Percentiles rank a stretch among this genome's conserved stretches.
Evolutionary conservation across 2,797 vertebrate genomes (phyloP).

Genomic region (Simalia tracyae): DNA sequence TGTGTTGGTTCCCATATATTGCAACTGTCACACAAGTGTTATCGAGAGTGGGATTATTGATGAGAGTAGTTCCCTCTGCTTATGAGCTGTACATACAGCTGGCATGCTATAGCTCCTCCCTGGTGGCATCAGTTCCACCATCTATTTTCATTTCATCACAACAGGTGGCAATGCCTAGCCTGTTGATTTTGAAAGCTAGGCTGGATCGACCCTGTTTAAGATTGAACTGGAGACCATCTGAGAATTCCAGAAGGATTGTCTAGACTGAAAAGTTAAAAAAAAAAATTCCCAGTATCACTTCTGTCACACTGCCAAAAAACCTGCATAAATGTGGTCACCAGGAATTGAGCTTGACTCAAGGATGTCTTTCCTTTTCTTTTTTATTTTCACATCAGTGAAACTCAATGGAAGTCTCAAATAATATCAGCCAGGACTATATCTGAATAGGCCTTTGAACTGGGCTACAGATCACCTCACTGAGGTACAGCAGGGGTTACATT

Average conservation of each 20-base stretch:
- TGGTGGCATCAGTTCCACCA: not conserved
- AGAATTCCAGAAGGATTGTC: not conserved
- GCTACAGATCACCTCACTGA: not conserved
- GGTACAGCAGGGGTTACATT: not conserved
- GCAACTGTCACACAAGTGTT: not conserved
- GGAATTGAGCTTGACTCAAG: not conserved
- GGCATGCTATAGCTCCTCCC: not conserved
- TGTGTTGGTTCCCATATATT: not conserved
- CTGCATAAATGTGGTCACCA: not conserved
- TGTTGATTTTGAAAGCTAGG: not conserved
- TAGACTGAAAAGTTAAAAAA: not conserved
- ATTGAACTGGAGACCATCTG: not conserved
- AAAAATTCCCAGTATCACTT: not conserved
- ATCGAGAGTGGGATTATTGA: not conserved
- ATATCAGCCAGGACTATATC: not conserved
- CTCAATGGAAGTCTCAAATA: not conserved
- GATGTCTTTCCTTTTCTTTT: not conserved
- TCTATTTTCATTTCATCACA: not conserved
- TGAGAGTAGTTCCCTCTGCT: not conserved
- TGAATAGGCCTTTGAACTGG: not conserved
- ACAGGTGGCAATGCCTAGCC: not conserved
- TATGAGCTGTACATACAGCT: not conserved
- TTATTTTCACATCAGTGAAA: not conserved
- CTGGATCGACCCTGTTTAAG: not conserved
- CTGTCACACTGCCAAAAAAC: not conserved